Base-by-base conservation (phyloP, 2,888 invertebrate species). In the Hedychridium roseum region DNA sequence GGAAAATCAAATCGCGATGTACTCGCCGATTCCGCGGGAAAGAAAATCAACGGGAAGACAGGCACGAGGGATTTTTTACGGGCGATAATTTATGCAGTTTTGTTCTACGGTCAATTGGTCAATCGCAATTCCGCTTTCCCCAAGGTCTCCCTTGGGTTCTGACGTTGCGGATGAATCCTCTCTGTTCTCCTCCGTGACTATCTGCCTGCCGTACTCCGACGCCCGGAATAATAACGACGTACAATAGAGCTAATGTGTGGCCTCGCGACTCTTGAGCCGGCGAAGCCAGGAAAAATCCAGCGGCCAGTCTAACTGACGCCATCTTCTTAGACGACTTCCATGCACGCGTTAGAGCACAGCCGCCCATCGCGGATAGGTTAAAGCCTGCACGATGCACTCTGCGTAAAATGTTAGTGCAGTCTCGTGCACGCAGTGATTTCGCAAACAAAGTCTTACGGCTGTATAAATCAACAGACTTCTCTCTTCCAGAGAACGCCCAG, bases 211-310 rank as follows among this genome's bases (percentile, higher is more conserved):
- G 64, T 64, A 60, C 66, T 27, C 43, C 28, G 38, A 49, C 56
- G 47, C 26, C 47, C 46, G 45, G 60, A 61, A 70, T 71, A 70
- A 71, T 71, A 68, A 69, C 58, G 61, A 67, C 64, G 61, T 64
- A 65, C 66, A 66, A 68, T 72, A 70, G 65, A 60, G 60, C 63
- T 70, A 68, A 73, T 69, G 63, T 61, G 51, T 53, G 57, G 59
- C 63, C 62, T 66, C 61, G 57, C 28, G n/a, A n/a, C 11, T 12
- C 16, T 12, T 42, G 12, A 17, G 37, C 27, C 27, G 46, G 39
- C 42, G 40, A 50, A 56, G 46, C 37, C 53, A 30, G 42, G 54
- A 56, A 60, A 54, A 66, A 60, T 58, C 49, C 45, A 27, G 21
- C 43, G 34, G 43, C 36, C 20, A n/a, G 7, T 14, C 17, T 32